These are phyloP conservation scores for Tromatobia lineatoria DNA, from an alignment of 2,888 invertebrate species.

Conservation along the genomic window DNA sequence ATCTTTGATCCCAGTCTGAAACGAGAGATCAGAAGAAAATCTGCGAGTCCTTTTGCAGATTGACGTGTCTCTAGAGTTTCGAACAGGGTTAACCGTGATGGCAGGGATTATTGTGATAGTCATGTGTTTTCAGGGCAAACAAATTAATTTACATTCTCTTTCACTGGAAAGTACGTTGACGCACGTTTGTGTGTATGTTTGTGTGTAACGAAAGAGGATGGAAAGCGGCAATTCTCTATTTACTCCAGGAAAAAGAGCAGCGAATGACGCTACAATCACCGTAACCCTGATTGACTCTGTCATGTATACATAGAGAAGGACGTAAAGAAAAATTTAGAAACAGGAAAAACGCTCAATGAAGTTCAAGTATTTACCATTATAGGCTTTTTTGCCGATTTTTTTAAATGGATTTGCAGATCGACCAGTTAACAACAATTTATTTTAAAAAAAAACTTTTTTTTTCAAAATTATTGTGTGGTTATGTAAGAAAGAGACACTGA, in stretches of 20 bases:
- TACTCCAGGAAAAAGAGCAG: neutral
- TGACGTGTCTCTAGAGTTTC: neutral
- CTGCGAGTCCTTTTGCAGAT: slow-evolving; percentile 16
- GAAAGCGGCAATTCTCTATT: slow-evolving; percentile 2
- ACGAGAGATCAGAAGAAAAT: slow-evolving; percentile 14
- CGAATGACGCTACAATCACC: neutral
- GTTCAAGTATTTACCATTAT: neutral
- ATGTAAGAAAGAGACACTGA: no score
- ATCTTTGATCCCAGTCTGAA: neutral
- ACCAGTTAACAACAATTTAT: no score
- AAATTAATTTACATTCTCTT: slow-evolving; percentile 27
- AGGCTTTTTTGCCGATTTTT: no score
- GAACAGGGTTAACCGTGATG: neutral
- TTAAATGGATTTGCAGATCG: no score
- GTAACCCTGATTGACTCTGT: neutral
- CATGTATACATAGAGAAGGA: neutral
- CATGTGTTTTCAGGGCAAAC: slow-evolving; percentile 13
- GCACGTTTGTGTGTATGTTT: slow-evolving; percentile 5
- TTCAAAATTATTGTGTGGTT: no score
- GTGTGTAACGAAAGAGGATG: slow-evolving; percentile 1
- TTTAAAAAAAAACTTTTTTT: no score
- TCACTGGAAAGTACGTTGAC: slow-evolving; percentile 16
- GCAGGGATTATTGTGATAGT: slow-evolving; percentile 7
- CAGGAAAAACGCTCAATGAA: neutral
- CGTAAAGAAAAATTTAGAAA: no score